A percentile compares a stretch with the other conserved stretches of the same genome.
Conservation (phyloP, 2,113 vertebrate species). For the Crotalus viridis region DNA sequence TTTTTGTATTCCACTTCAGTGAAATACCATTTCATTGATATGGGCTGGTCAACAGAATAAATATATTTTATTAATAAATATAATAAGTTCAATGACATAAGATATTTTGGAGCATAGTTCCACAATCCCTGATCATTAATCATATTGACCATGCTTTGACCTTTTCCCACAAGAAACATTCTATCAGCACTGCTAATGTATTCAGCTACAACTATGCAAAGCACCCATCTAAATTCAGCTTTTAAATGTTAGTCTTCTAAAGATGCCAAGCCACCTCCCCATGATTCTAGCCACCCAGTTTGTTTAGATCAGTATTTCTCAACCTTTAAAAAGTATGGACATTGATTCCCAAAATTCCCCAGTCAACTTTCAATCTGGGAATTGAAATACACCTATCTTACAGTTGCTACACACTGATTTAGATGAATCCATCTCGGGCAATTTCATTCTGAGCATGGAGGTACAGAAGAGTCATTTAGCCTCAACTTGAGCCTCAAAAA, state of each 20-base stretch:
- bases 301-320: neutral
- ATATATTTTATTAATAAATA: neutral
- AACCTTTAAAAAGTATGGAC: neutral
- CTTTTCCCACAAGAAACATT: neutral
- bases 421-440: neutral
- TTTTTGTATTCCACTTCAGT: neutral
- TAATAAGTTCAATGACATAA: neutral
- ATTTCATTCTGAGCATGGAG: neutral
- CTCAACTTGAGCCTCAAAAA: neutral
- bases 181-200: neutral
- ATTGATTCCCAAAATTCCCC: neutral
- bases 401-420: neutral
- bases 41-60: neutral
- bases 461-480: neutral
- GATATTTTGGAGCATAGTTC: neutral
- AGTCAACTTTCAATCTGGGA: neutral
- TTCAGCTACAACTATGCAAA: neutral
- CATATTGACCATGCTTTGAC: neutral
- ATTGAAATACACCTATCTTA: neutral
- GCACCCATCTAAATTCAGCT: neutral
- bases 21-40: neutral
- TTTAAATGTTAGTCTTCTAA: neutral
- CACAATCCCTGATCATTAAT: neutral
- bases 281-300: neutral
- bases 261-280: neutral